Evolutionary conservation across 2,888 invertebrate genomes (phyloP).

Genomic region (Melinopterus prodromus): DNA sequence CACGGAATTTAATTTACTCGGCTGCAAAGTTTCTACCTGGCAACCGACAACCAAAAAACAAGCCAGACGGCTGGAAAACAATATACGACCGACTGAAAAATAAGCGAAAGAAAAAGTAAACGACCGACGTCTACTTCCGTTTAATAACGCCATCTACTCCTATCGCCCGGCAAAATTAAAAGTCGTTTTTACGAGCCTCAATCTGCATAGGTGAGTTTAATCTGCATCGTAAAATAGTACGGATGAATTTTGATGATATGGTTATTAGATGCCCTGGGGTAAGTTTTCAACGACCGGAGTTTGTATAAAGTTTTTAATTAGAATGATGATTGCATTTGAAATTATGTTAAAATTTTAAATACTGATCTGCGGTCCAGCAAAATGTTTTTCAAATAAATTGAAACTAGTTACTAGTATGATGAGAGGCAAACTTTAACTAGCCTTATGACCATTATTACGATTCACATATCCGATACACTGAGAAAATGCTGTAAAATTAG

Average conservation of each 20-base stretch:
- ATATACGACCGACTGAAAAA: background rate
- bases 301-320: background rate
- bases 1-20: background rate
- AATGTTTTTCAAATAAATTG: background rate
- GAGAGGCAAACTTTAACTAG: no score
- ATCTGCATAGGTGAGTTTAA: constrained; percentile 4
- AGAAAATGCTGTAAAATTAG: no score
- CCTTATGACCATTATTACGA: no score
- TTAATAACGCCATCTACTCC: background rate
- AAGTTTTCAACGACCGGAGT: background rate
- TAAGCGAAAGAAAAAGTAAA: background rate
- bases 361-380: background rate
- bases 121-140: background rate
- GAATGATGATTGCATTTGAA: background rate
- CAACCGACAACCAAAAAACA: background rate
- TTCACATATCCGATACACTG: no score
- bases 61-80: background rate
- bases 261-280: background rate
- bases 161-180: background rate
- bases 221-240: constrained; percentile 4
- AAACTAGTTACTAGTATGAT: background rate
- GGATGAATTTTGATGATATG: background rate
- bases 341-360: background rate
- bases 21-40: background rate
- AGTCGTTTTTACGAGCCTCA: background rate